Percentiles rank a stretch among this genome's conserved stretches.
Evolutionary conservation across 2,888 invertebrate species (phyloP).

Genomic region (Ditula angustiorana): DNA sequence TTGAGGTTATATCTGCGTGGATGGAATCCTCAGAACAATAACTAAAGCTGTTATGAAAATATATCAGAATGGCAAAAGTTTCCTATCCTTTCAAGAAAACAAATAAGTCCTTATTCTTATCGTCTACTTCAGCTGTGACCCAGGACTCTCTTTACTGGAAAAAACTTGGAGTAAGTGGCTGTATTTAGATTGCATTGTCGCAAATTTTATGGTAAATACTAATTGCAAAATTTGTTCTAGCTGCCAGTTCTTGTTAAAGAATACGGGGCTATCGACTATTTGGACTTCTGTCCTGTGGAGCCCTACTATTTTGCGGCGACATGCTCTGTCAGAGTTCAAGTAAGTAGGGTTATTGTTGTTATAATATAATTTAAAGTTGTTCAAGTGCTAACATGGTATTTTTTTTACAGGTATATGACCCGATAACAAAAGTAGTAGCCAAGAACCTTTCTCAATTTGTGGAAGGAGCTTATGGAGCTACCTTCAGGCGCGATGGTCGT

Average conservation of each 20-base stretch:
- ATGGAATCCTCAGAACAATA: background rate
- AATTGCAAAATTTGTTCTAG: conserved; percentile 65
- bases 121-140: conserved; percentile 88
- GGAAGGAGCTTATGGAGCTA: conserved; percentile 94
- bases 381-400: no score
- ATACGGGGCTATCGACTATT: conserved; percentile 95
- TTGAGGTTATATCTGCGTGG: conserved; percentile 34
- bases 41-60: conserved; percentile 36
- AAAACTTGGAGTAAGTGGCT: conserved; percentile 90
- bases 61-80: conserved; percentile 68
- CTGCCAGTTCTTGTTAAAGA: conserved; percentile 95
- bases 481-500: conserved; percentile 92
- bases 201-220: background rate
- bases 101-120: conserved; percentile 88
- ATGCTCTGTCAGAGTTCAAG: conserved; percentile 94
- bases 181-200: background rate
- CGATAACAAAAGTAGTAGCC: conserved; percentile 92
- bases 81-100: conserved; percentile 89
- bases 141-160: conserved; percentile 95
- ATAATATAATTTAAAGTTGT: background rate
- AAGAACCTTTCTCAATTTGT: conserved; percentile 94
- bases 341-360: conserved; percentile 47
- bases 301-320: conserved; percentile 97
- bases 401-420: conserved; percentile 90
- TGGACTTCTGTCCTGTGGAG: conserved; percentile 95